These are phyloP conservation scores for Aythya fuligula DNA, from an alignment of 2,797 vertebrate species.

Conservation along the genomic window DNA sequence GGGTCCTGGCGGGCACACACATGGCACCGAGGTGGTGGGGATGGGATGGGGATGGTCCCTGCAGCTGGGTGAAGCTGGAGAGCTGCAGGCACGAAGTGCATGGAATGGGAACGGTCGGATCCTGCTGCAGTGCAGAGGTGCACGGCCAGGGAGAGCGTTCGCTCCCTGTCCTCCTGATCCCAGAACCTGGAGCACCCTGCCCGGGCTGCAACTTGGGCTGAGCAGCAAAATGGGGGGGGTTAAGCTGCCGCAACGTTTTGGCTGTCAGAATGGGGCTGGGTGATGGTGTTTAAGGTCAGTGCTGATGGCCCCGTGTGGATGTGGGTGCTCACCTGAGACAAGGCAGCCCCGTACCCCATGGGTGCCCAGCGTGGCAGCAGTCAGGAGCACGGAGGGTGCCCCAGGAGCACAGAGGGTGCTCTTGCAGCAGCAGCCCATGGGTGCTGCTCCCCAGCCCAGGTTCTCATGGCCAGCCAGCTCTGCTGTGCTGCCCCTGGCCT, in stretches of 20 bases:
- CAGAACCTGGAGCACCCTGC: rapidly evolving
- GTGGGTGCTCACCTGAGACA: rapidly evolving
- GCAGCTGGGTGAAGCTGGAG: neutral
- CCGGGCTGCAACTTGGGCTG: neutral
- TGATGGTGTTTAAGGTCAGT: rapidly evolving
- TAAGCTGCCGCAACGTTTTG: rapidly evolving
- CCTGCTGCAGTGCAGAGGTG: rapidly evolving
- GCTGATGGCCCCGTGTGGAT: rapidly evolving
- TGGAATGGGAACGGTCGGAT: rapidly evolving
- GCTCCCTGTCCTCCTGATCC: neutral
- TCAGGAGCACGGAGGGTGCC: neutral
- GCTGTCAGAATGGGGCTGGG: rapidly evolving
- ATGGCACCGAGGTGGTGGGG: neutral
- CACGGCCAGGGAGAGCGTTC: rapidly evolving
- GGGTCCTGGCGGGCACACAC: neutral
- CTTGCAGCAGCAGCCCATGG: neutral
- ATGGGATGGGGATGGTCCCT: neutral
- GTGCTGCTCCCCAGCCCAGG: too few relatives aligned
- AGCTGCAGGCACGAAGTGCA: rapidly evolving
- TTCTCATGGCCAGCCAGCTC: rapidly evolving
- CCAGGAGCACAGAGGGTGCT: neutral
- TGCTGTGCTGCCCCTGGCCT: rapidly evolving
- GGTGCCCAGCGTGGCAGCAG: neutral
- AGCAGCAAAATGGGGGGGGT: rapidly evolving
- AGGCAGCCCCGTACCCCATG: rapidly evolving